These are phyloP conservation scores for Fistularia tabacaria DNA, from an alignment of 2,797 vertebrate genomes.

Conservation along the genomic window DNA sequence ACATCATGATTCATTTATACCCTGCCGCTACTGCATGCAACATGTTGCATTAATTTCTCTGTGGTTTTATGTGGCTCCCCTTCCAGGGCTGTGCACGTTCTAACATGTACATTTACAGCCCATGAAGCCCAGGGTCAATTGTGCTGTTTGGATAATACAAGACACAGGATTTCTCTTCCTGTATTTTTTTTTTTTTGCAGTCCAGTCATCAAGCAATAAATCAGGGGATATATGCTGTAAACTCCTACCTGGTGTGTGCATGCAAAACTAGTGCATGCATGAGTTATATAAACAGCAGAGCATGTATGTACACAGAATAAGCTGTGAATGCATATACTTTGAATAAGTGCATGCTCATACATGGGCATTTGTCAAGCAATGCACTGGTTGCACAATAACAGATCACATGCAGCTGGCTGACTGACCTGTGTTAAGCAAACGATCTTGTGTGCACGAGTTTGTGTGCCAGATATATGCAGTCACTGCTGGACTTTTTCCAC, in stretches of 20 bases:
- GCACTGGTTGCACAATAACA: conserved; percentile 7
- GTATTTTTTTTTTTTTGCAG: conserved; percentile 1
- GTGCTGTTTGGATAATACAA: conserved; percentile 18
- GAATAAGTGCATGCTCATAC: too few species aligned
- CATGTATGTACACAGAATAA: too few species aligned
- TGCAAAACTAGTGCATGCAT: not conserved
- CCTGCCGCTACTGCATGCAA: conserved; percentile 25
- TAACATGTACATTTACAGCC: conserved; percentile 32
- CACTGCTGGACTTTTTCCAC: conserved; percentile 37
- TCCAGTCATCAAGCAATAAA: conserved; percentile 35
- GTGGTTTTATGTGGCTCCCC: conserved; percentile 14
- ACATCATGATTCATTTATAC: conserved; percentile 24
- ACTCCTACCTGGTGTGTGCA: conserved; percentile 38
- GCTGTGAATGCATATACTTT: too few species aligned
- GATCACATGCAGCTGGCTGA: conserved; percentile 20
- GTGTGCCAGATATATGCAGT: conserved; percentile 18
- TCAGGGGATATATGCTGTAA: conserved; percentile 32
- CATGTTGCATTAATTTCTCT: conserved; percentile 41
- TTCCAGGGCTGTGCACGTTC: conserved; percentile 25
- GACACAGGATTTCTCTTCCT: conserved; percentile 32
- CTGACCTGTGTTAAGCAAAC: conserved; percentile 4
- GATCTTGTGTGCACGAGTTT: conserved; percentile 4
- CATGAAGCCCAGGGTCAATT: conserved; percentile 16
- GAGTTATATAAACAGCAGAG: too few species aligned
- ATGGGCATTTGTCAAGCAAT: too few species aligned